These are phyloP conservation scores for Coregonus suidteri DNA, from an alignment of 2,797 vertebrate genomes.

Conservation along the genomic window DNA sequence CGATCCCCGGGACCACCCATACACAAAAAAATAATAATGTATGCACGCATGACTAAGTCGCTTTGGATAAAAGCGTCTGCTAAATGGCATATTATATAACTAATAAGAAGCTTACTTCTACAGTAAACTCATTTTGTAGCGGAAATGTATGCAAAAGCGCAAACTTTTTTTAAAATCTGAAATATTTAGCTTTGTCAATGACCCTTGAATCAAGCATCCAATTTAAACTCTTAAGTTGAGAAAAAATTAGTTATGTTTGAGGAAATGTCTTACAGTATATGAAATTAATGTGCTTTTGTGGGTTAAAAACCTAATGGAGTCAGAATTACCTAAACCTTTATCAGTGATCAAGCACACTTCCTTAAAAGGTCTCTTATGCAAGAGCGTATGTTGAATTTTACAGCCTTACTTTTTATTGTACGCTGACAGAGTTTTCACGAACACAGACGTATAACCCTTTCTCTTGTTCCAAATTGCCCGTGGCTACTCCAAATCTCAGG, in stretches of 20 bases:
- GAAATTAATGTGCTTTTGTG: not conserved
- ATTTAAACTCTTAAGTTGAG: not conserved
- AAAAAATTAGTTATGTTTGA: not conserved
- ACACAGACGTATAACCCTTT: not conserved
- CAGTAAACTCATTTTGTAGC: not conserved
- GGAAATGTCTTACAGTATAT: not conserved
- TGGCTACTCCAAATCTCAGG: not conserved
- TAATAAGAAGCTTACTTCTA: not conserved
- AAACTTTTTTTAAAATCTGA: not conserved
- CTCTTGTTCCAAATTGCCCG: not conserved
- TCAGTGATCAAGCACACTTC: not conserved
- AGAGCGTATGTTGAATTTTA: not conserved
- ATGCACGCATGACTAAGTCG: too few relatives aligned
- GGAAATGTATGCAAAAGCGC: not conserved
- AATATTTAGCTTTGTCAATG: not conserved
- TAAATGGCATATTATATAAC: not conserved
- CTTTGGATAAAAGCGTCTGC: too few relatives aligned
- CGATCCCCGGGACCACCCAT: too few relatives aligned
- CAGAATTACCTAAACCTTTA: not conserved
- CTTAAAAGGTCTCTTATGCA: slow-evolving; percentile 1
- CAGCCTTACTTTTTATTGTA: not conserved
- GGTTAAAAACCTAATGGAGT: not conserved
- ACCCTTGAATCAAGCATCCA: not conserved
- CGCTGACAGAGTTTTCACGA: not conserved
- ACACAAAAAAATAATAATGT: too few relatives aligned